These are phyloP conservation scores for Molorchus minor DNA, from an alignment of 2,888 invertebrate genomes.

Conservation along the genomic window DNA sequence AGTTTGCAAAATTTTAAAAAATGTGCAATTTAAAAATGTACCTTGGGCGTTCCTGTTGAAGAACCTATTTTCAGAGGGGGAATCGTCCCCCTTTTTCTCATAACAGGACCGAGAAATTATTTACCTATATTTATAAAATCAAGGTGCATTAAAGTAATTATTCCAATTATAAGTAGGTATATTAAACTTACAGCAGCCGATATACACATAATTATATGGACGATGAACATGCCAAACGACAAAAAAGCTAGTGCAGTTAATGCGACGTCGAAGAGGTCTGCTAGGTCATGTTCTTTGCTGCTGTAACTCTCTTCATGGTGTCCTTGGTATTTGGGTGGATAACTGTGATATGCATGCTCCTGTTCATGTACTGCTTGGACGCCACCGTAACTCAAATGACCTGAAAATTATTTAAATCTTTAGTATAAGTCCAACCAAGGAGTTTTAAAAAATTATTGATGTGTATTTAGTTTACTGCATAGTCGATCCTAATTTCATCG, in stretches of 20 bases:
- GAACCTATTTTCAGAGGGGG: too few relatives aligned
- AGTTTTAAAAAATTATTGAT: too few relatives aligned
- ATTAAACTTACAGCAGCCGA: slow-evolving; percentile 66
- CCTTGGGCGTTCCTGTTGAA: too few relatives aligned
- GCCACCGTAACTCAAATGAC: slow-evolving; percentile 10
- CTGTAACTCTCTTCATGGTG: slow-evolving; percentile 52
- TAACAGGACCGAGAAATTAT: not conserved
- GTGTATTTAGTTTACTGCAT: too few relatives aligned
- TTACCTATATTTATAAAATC: slow-evolving; percentile 38
- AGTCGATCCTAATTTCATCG: too few relatives aligned
- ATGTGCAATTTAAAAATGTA: too few relatives aligned
- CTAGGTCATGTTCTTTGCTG: slow-evolving; percentile 70
- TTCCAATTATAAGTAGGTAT: too few relatives aligned
- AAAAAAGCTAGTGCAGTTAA: slow-evolving; percentile 83
- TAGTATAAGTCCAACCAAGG: not conserved
- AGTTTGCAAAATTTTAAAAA: too few relatives aligned
- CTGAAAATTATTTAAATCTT: slow-evolving; percentile 11
- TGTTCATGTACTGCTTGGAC: slow-evolving; percentile 44
- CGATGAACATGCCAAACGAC: slow-evolving; percentile 81
- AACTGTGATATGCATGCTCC: slow-evolving; percentile 47
- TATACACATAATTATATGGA: slow-evolving; percentile 82
- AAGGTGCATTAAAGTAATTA: slow-evolving; percentile 5
- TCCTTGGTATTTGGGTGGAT: slow-evolving; percentile 54
- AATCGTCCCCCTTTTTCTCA: too few relatives aligned
- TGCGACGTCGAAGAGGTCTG: slow-evolving; percentile 81